These are phyloP conservation scores for Gastrophysa polygoni DNA, from an alignment of 2,888 invertebrate genomes.

Conservation along the genomic window DNA sequence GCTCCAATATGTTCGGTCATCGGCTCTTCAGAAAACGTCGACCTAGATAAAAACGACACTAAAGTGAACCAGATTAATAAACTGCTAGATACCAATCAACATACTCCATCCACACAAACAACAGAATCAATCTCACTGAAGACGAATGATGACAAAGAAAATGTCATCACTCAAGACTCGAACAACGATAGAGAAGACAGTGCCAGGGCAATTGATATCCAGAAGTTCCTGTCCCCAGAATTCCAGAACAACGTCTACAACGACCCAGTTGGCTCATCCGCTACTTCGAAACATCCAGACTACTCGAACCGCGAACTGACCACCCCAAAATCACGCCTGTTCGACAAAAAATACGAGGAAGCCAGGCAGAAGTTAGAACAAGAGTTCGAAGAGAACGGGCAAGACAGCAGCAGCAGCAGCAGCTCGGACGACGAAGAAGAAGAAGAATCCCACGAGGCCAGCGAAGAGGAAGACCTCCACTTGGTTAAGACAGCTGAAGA, in stretches of 20 bases:
- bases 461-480: constrained; percentile 32
- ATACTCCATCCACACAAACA: constrained; percentile 2
- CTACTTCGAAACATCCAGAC: constrained; percentile 22
- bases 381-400: constrained; percentile 51
- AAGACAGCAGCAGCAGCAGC: not conserved
- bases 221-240: constrained; percentile 62
- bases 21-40: constrained; percentile 25
- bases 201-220: constrained; percentile 51
- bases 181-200: constrained; percentile 33
- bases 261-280: constrained; percentile 57
- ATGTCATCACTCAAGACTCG: constrained; percentile 11
- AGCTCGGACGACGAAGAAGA: constrained; percentile 24
- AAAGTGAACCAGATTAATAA: constrained; percentile 39
- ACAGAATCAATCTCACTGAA: not conserved
- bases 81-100: constrained; percentile 50
- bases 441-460: constrained; percentile 28
- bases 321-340: constrained; percentile 63
- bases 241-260: constrained; percentile 63
- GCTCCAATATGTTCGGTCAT: constrained; percentile 34
- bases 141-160: constrained; percentile 25
- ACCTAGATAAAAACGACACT: constrained; percentile 34
- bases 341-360: constrained; percentile 62
- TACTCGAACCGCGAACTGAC: constrained; percentile 52
- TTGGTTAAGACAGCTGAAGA: constrained; percentile 41
- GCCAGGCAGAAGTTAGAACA: constrained; percentile 63